A percentile compares a stretch with the other conserved stretches of the same genome.
Evolutionary conservation across 2,113 vertebrate genomes (phyloP).

Genomic region (Grammomys surdaster): DNA sequence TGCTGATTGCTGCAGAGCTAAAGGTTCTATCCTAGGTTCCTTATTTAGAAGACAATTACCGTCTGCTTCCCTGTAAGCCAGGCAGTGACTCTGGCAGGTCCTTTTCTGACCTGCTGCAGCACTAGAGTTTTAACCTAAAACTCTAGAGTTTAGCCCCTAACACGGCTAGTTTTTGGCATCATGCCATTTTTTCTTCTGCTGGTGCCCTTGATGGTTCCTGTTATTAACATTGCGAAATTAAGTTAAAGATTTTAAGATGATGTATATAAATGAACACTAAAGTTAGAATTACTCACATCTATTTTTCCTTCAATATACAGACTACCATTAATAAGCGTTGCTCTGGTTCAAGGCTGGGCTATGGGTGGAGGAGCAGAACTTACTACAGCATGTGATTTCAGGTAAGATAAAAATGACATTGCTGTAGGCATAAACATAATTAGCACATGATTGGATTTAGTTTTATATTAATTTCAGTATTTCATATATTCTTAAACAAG

Average conservation of each 20-base stretch:
- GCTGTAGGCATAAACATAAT: background rate
- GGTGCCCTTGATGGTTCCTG: background rate
- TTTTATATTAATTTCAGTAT: background rate
- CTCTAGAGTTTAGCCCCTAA: no score
- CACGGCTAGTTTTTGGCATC: background rate
- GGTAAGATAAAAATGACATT: constrained; percentile 85
- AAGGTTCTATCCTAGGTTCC: background rate
- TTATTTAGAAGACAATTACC: constrained; percentile 38
- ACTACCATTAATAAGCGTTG: constrained; percentile 95
- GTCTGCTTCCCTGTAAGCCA: background rate
- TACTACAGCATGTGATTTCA: constrained; percentile 97
- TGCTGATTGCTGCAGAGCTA: background rate
- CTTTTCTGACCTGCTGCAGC: background rate
- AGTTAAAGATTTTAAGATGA: constrained; percentile 37
- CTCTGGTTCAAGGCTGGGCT: constrained; percentile 94
- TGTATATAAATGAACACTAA: constrained; percentile 33
- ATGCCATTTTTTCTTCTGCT: background rate
- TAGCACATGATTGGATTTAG: constrained; percentile 9
- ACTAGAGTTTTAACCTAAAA: background rate
- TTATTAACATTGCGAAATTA: constrained; percentile 9
- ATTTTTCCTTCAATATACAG: constrained; percentile 84
- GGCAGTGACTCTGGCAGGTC: background rate
- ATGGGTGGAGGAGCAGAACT: constrained; percentile 96
- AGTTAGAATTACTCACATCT: constrained; percentile 31
- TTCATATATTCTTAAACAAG: constrained; percentile 38